Percentiles rank a stretch among this genome's conserved stretches.
Evolutionary conservation across 2,113 vertebrate genomes (phyloP).

Genomic region (Macquaria australasica): DNA sequence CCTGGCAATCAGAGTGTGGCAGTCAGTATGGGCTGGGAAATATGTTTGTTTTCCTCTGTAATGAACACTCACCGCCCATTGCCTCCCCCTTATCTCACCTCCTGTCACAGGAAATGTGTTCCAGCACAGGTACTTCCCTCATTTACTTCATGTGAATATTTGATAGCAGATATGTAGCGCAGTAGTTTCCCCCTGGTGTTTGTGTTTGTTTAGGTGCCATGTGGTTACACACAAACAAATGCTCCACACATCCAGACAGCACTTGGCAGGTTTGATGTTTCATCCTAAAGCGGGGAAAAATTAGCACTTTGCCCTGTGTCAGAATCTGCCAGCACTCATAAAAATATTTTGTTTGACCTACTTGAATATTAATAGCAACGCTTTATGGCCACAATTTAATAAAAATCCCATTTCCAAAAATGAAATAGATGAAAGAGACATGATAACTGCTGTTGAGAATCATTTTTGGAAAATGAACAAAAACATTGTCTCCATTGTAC

Average conservation of each 20-base stretch:
- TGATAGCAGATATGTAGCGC: conserved; percentile 47
- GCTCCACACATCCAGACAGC: conserved; percentile 27
- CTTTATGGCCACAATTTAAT: background rate
- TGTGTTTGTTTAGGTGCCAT: conserved; percentile 54
- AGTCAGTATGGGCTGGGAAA: conserved; percentile 16
- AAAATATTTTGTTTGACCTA: conserved; percentile 60
- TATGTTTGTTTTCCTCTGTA: conserved; percentile 43
- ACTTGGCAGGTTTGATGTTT: conserved; percentile 50
- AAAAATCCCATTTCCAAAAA: background rate
- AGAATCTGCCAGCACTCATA: background rate
- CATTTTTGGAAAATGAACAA: background rate
- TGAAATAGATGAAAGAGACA: background rate
- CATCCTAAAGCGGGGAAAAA: conserved; percentile 24
- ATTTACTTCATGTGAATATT: conserved; percentile 58
- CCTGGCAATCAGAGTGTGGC: conserved; percentile 8
- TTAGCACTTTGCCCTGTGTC: too few relatives aligned
- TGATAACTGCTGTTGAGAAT: background rate
- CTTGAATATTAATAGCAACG: conserved; percentile 53
- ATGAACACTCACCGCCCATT: conserved; percentile 3
- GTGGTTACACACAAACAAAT: conserved; percentile 48
- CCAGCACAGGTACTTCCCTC: conserved; percentile 43
- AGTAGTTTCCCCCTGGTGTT: conserved; percentile 32
- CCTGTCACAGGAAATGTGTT: conserved; percentile 35
- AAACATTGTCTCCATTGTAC: background rate
- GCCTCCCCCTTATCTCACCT: conserved; percentile 36